These are phyloP conservation scores for Anguilla marmorata DNA, from an alignment of 2,797 vertebrate species.

Conservation along the genomic window DNA sequence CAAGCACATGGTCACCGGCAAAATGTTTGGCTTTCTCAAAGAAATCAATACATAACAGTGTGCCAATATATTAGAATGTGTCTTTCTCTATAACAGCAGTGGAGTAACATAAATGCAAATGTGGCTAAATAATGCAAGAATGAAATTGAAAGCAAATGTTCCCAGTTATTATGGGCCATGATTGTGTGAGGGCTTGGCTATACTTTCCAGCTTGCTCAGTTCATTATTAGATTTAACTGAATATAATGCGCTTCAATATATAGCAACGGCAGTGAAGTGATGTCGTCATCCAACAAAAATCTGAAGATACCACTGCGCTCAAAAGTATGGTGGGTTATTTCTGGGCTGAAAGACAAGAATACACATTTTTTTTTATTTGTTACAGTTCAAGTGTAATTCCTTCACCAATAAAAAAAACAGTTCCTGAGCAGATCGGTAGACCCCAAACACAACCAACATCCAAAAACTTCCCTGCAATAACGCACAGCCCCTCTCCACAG, in stretches of 20 bases:
- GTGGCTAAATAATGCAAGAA: neutral
- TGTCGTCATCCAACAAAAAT: constrained; percentile 66
- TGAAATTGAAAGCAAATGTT: neutral
- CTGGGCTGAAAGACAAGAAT: constrained; percentile 81
- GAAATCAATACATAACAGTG: neutral
- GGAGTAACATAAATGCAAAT: constrained; percentile 1
- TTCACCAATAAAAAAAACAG: constrained; percentile 32
- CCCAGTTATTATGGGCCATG: neutral
- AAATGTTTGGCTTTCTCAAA: constrained; percentile 12
- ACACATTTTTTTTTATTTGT: constrained; percentile 57
- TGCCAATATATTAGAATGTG: neutral
- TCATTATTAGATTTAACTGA: constrained; percentile 1
- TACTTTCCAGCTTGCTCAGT: neutral
- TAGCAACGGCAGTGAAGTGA: constrained; percentile 30
- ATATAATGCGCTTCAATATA: constrained; percentile 31
- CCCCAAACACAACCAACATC: neutral
- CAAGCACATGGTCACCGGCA: neutral
- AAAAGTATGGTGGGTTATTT: constrained; percentile 74
- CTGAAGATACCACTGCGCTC: constrained; percentile 66
- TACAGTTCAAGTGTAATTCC: neutral
- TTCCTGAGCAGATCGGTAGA: constrained; percentile 40
- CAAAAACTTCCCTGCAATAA: neutral
- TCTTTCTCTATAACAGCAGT: neutral
- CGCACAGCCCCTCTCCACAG: constrained; percentile 14
- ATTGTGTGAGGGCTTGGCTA: neutral